A percentile compares a stretch with the other conserved stretches of the same genome.
Evolutionary conservation across 23 tunicate genomes (phyloP).

Genomic region (Halocynthia aurantium): DNA sequence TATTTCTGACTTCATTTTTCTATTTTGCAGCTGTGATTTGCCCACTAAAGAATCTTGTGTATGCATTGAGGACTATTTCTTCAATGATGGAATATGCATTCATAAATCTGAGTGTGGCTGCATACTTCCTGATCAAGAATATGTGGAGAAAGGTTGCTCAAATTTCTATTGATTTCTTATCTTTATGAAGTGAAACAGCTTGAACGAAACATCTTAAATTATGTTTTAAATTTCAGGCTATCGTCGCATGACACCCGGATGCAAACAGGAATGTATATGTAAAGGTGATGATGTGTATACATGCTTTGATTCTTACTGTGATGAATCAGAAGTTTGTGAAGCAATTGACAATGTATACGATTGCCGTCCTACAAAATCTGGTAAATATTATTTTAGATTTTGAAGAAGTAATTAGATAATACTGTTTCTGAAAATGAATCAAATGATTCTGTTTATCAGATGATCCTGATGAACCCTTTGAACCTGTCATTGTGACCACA

Average conservation of each 20-base stretch:
- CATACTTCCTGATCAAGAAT: conserved; percentile 14
- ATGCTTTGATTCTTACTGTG: conserved; percentile 13
- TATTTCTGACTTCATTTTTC: background rate
- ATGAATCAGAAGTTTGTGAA: conserved; percentile 18
- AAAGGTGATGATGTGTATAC: conserved; percentile 7
- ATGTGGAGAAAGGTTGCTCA: conserved; percentile 33
- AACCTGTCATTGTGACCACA: background rate
- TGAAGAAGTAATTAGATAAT: background rate
- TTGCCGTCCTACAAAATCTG: background rate
- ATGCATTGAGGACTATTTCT: conserved; percentile 25
- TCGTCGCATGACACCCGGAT: conserved; percentile 22
- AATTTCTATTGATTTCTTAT: background rate
- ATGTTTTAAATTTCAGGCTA: conserved; percentile 6
- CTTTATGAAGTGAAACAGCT: background rate
- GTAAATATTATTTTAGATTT: no score
- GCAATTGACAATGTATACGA: conserved; percentile 15
- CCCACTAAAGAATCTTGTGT: conserved; percentile 29
- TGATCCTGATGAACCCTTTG: conserved; percentile 5
- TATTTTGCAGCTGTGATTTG: conserved; percentile 32
- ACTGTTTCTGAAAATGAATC: background rate
- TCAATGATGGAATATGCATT: conserved; percentile 27
- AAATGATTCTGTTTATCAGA: background rate
- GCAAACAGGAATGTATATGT: conserved; percentile 24
- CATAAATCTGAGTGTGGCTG: conserved; percentile 28
- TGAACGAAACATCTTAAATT: background rate